phyloP scores from a whole-genome alignment of 2,888 invertebrate genomes.

The Drosophila mettleri region DNA sequence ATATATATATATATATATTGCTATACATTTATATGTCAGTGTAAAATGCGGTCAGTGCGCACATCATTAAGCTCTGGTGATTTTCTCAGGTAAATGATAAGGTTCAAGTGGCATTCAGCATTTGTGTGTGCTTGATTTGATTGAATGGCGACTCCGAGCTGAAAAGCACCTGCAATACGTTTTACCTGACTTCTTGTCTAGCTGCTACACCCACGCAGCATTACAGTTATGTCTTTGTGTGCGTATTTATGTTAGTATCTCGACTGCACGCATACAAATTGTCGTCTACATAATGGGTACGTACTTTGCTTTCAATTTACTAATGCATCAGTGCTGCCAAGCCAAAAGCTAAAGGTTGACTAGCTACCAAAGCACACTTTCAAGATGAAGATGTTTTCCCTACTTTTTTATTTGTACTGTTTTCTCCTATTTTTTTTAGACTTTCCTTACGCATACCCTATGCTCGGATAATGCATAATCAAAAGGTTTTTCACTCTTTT shows the following conservation, averaged over 20 bases:
- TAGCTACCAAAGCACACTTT: slow-evolving; percentile 45
- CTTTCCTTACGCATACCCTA: slow-evolving; percentile 15
- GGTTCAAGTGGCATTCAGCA: slow-evolving; percentile 48
- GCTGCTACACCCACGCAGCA: neutral
- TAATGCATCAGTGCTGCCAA: slow-evolving; percentile 65
- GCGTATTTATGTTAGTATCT: slow-evolving; percentile 62
- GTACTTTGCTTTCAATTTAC: slow-evolving; percentile 76
- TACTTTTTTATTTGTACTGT: neutral
- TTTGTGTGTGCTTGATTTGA: slow-evolving; percentile 50
- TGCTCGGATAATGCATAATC: slow-evolving; percentile 1
- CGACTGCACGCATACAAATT: slow-evolving; percentile 54
- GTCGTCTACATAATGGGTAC: slow-evolving; percentile 52
- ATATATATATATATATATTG: slow-evolving; percentile 1
- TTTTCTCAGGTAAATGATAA: slow-evolving; percentile 30
- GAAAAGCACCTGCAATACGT: slow-evolving; percentile 50
- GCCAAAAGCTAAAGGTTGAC: slow-evolving; percentile 66
- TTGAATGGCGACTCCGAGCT: slow-evolving; percentile 49
- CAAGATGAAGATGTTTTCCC: slow-evolving; percentile 46
- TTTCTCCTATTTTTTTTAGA: neutral
- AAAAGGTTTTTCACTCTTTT: neutral
- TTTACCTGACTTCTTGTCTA: slow-evolving; percentile 47
- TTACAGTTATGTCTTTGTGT: slow-evolving; percentile 25
- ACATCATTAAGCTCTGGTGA: slow-evolving; percentile 41
- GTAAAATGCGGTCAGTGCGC: slow-evolving; percentile 49
- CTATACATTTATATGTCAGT: neutral